Conservation (phyloP, 2,888 invertebrate genomes). For the Shargacucullia verbasci region DNA sequence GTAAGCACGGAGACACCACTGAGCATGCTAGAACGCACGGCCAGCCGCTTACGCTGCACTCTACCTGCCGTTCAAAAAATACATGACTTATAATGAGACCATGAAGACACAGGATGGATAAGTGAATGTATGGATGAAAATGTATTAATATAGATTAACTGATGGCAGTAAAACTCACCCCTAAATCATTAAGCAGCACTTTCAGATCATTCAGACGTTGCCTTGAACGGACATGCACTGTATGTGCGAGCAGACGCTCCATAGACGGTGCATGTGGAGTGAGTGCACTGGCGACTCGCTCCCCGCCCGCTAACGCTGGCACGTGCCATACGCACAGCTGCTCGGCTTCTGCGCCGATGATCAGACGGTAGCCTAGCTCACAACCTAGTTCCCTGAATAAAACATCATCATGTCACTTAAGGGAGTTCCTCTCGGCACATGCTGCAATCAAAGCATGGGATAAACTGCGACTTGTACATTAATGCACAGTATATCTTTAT, state of each 20-base stretch:
- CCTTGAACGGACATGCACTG: slow-evolving; percentile 97
- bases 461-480: too few species aligned
- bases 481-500: too few species aligned
- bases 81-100: too few species aligned
- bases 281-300: slow-evolving; percentile 91
- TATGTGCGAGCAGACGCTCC: slow-evolving; percentile 97
- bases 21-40: slow-evolving; percentile 98
- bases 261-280: slow-evolving; percentile 97
- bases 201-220: slow-evolving; percentile 95
- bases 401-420: not conserved
- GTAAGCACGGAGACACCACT: slow-evolving; percentile 95
- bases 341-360: slow-evolving; percentile 94
- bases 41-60: slow-evolving; percentile 93
- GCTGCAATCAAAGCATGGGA: too few species aligned
- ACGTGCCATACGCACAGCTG: slow-evolving; percentile 89
- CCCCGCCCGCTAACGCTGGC: slow-evolving; percentile 89
- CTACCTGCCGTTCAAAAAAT: slow-evolving; percentile 89
- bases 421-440: too few species aligned
- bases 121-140: too few species aligned
- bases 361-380: slow-evolving; percentile 96
- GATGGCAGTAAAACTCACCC: slow-evolving; percentile 66
- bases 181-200: slow-evolving; percentile 92
- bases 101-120: too few species aligned
- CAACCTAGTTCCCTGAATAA: slow-evolving; percentile 91
- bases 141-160: too few species aligned